These are phyloP conservation scores for Halcyon badia DNA, from an alignment of 2,797 vertebrate species.

Conservation along the genomic window DNA sequence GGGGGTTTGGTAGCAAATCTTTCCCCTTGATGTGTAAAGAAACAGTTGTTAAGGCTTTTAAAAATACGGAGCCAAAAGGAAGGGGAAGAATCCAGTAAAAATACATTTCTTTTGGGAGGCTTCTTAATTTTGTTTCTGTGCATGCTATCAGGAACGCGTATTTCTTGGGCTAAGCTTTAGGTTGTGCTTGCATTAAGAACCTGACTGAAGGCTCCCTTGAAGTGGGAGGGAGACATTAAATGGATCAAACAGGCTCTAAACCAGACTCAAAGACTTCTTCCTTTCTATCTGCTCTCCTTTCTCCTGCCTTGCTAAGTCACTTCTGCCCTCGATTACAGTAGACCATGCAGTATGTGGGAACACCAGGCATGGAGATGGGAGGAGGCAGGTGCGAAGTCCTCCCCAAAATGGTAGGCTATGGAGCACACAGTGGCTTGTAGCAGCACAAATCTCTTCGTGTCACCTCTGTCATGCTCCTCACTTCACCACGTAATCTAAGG, in stretches of 20 bases:
- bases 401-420: background rate
- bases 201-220: background rate
- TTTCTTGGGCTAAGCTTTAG: conserved; percentile 19
- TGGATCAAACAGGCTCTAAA: conserved; percentile 6
- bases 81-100: conserved; percentile 69
- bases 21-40: conserved; percentile 28
- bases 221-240: background rate
- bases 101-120: conserved; percentile 72
- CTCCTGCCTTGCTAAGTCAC: background rate
- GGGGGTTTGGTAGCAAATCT: background rate
- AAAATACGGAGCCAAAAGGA: conserved; percentile 39
- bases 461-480: background rate
- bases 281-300: conserved; percentile 1
- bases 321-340: background rate
- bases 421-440: background rate
- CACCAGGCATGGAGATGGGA: background rate
- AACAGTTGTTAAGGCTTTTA: conserved; percentile 23
- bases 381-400: background rate
- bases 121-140: conserved; percentile 49
- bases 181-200: conserved; percentile 11
- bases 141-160: conserved; percentile 40
- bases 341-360: background rate
- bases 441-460: background rate
- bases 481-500: background rate
- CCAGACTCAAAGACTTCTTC: background rate